Percentiles rank a stretch among this genome's conserved stretches.
These are phyloP conservation scores for Barbus barbus DNA, from an alignment of 2,113 vertebrate species.

Conservation along the genomic window DNA sequence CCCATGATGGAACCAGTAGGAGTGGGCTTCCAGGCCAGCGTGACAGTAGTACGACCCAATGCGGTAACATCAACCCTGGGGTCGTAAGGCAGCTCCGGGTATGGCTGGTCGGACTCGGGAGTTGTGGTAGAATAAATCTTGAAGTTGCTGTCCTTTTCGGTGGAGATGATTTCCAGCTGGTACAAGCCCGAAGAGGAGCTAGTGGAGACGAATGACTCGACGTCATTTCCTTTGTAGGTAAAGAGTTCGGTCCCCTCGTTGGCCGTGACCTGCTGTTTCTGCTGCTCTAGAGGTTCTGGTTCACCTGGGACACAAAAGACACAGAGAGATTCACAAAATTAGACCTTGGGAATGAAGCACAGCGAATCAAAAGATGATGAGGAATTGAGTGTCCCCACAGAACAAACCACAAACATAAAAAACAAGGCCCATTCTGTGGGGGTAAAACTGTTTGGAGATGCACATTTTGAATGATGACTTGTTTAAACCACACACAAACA, in stretches of 20 bases:
- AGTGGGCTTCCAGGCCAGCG: constrained; percentile 93
- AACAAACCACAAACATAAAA: constrained; percentile 17
- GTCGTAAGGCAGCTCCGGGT: constrained; percentile 92
- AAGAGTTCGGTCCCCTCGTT: constrained; percentile 88
- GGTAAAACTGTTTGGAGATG: neutral
- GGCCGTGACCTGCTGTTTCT: constrained; percentile 85
- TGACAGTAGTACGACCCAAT: constrained; percentile 90
- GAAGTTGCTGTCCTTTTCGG: constrained; percentile 97
- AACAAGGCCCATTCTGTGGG: neutral
- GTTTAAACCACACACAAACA: constrained; percentile 21
- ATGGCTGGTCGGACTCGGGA: constrained; percentile 93
- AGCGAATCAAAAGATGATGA: neutral
- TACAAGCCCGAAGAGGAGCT: constrained; percentile 92
- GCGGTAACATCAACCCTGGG: constrained; percentile 92
- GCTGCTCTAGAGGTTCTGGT: constrained; percentile 89
- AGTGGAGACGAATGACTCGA: constrained; percentile 88
- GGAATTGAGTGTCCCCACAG: neutral
- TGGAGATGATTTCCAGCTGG: constrained; percentile 91
- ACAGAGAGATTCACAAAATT: constrained; percentile 30
- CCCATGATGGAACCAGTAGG: constrained; percentile 85
- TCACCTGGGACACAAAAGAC: constrained; percentile 78
- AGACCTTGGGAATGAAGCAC: neutral
- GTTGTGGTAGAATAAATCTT: constrained; percentile 94
- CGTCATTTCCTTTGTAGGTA: constrained; percentile 94
- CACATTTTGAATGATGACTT: constrained; percentile 31